Base-by-base conservation (phyloP, 2,888 invertebrate genomes). In the Acanthosepion pharaonis region DNA sequence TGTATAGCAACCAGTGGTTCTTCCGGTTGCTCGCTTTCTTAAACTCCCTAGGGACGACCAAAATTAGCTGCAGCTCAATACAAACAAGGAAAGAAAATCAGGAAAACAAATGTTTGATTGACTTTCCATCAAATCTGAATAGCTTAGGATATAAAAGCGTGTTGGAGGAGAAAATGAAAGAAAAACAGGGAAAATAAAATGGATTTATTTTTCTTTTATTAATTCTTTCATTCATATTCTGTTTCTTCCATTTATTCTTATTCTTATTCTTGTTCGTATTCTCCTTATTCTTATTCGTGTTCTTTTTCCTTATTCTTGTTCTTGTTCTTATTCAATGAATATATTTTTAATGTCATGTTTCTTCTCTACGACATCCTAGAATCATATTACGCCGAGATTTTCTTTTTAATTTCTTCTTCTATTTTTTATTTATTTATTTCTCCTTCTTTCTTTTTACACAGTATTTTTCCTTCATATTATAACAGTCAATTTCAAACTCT, bases 41-140 rank as follows among this genome's bases (percentile, higher is more conserved):
- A 78, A 78, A 78, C 78, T 78, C 78, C 78, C 78, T 78, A 33
- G n/a, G 78, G 78, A 78, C 78, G n/a, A 78, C 78, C n/a, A 78
- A 78, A 78, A 78, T 78, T 78, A 78, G 78, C 78, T 23, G n/a
- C n/a, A 15, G 18, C 78, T n/a, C 78, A 78, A 78, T 78, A 78
- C 78, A 78, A 78, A 78, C 78, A 78, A n/a, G 78, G 15, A n/a
- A 78, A 78, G 78, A 78, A 78, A 11, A 78, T 18, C n/a, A n/a
- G 78, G 78, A 78, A 78, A 78, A 78, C 78, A n/a, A 78, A n/a
- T 78, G 78, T 78, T 78, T 78, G 78, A 78, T 78, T 78, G 78
- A 78, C 78, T 78, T 78, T 15, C 78, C 78, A 78, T 78, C 78
- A 78, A 78, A 78, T 78, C 78, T 78, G 78, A 78, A 78, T 78